A percentile compares a stretch with the other conserved stretches of the same genome.
Conservation (phyloP, 2,113 vertebrate genomes). For the Xiphias gladius region DNA sequence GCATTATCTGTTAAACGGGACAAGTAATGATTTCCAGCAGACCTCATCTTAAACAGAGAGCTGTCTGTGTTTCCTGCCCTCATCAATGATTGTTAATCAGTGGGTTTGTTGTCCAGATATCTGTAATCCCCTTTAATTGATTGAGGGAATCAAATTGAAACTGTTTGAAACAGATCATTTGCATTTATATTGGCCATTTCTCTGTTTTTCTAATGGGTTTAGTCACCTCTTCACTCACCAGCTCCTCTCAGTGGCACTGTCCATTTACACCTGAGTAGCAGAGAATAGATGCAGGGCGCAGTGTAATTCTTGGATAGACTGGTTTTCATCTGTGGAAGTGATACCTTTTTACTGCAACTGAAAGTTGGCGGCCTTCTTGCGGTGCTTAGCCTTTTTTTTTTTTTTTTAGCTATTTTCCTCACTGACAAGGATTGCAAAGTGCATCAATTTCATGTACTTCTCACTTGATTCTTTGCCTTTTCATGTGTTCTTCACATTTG, state of each 20-base stretch:
- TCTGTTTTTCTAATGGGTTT: constrained; percentile 40
- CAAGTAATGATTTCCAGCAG: background rate
- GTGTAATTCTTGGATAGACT: constrained; percentile 18
- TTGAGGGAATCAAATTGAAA: constrained; percentile 7
- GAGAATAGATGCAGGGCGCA: background rate
- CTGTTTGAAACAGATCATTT: constrained; percentile 26
- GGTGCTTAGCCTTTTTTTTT: background rate
- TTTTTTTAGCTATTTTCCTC: background rate
- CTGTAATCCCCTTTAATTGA: constrained; percentile 8
- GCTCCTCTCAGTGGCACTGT: background rate
- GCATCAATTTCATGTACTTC: background rate
- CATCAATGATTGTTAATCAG: constrained; percentile 18
- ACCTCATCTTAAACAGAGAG: background rate
- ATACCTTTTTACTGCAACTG: constrained; percentile 11
- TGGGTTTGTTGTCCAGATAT: constrained; percentile 13
- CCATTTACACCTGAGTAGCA: constrained; percentile 7
- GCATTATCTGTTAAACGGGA: background rate
- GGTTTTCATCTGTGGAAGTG: constrained; percentile 32
- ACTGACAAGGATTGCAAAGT: background rate
- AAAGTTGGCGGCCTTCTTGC: background rate
- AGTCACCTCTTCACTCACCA: constrained; percentile 19
- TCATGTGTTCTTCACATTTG: background rate
- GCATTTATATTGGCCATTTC: constrained; percentile 38
- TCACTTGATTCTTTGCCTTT: background rate
- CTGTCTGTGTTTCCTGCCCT: background rate